These are phyloP conservation scores for Gopherus evgoodei DNA, from an alignment of 2,113 vertebrate genomes.

Conservation along the genomic window DNA sequence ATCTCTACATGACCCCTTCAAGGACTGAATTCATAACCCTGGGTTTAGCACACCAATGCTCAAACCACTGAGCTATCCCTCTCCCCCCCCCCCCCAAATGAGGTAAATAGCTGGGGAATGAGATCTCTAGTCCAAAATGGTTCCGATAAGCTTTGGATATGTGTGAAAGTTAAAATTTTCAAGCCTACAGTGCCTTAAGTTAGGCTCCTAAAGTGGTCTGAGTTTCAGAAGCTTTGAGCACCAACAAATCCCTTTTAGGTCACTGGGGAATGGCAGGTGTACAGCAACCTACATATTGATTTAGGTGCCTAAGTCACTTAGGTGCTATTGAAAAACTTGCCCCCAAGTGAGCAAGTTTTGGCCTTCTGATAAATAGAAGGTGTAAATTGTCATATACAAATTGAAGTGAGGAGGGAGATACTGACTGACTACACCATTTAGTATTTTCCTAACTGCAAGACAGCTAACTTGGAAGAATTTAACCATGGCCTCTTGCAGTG, in stretches of 20 bases:
- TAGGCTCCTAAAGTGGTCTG: background rate
- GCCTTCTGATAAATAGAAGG: background rate
- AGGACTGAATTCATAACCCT: too few species aligned
- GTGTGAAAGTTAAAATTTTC: background rate
- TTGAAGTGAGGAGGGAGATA: background rate
- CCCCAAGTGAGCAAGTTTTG: background rate
- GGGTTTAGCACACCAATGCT: too few species aligned
- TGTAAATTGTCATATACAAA: background rate
- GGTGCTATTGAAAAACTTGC: background rate
- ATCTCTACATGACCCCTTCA: too few species aligned
- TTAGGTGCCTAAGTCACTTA: background rate
- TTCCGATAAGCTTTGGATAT: background rate
- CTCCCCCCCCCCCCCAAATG: background rate
- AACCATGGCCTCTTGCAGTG: background rate
- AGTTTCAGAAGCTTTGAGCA: background rate
- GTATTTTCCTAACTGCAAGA: background rate
- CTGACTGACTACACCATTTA: background rate
- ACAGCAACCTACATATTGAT: background rate
- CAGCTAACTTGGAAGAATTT: background rate
- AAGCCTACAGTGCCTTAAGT: background rate
- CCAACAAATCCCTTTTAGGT: background rate
- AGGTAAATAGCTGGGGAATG: background rate
- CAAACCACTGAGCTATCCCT: too few species aligned
- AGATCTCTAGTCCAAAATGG: background rate
- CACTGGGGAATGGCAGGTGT: background rate